Evolutionary conservation across 2,113 vertebrate genomes (phyloP), one percentile per base, ranked within the genome.

Genomic region (Anguilla rostrata): DNA sequence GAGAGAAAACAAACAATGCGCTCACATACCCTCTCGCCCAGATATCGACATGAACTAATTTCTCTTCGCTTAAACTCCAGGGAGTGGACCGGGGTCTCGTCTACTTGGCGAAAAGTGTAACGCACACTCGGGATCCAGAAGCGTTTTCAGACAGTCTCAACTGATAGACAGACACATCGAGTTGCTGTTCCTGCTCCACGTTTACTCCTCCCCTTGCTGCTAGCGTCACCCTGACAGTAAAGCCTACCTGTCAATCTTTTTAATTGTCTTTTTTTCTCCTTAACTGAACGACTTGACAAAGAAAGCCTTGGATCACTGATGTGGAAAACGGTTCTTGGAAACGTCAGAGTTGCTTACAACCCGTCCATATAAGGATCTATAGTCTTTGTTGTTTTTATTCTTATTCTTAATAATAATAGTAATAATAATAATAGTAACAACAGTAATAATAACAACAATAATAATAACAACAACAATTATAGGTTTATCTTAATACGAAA

Each of bases 121-220:
- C 97, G 96, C 96, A 94, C 96, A 95, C 95, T 96, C 95, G 92
- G 97, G 93, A 97, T 97, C 97, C 96, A 96, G 96, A 96, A 97
- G 97, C 97, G 96, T 96, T 95, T 90, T 96, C 97, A 97, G 97
- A 97, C 98, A 97, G 97, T 94, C 97, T 97, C 96, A 97, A 97
- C 98, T 99, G 98, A 99, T 96, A 97, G 98, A 99, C 98, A 98
- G 98, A 99, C 98, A 97, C 98, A 99, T 99, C 97, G 98, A 98
- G 97, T 97, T 95, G 97, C 97, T 96, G 97, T 96, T 97, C 97
- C 97, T 97, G 97, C 97, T 97, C 96, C 96, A 95, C 96, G 96
- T 95, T 98, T 97, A 97, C 96, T 96, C 97, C 96, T 96, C 96
- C 98, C 98, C 98, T 96, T 95, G 81, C 90, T 93, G 94, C 95